Conservation (phyloP, 1,140 invertebrate species). For the Drosophila pallidifrons region DNA sequence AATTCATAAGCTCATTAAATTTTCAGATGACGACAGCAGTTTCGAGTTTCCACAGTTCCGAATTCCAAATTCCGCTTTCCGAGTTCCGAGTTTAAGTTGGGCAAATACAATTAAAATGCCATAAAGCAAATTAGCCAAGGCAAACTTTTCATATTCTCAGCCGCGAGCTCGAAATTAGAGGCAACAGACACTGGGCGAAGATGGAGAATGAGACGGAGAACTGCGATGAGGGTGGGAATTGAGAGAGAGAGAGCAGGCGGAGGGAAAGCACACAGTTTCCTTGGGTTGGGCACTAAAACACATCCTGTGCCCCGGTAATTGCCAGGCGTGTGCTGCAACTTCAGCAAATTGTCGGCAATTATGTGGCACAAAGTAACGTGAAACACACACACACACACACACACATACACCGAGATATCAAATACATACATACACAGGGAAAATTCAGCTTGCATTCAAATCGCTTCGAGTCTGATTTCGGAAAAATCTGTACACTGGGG, state of each 20-base stretch:
- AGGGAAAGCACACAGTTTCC: conserved; percentile 14
- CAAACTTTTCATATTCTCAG: conserved; percentile 79
- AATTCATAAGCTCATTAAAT: conserved; percentile 82
- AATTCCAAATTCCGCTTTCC: conserved; percentile 35
- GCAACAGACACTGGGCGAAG: conserved; percentile 51
- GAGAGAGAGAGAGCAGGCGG: not conserved
- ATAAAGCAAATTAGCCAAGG: conserved; percentile 83
- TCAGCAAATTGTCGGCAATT: conserved; percentile 82
- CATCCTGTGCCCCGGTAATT: conserved; percentile 76
- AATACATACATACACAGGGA: conserved; percentile 12
- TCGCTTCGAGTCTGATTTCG: conserved; percentile 34
- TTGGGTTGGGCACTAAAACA: conserved; percentile 67
- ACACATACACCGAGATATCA: conserved; percentile 16
- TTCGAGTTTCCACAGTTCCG: conserved; percentile 22
- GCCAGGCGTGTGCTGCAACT: conserved; percentile 78
- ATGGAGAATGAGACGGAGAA: not conserved
- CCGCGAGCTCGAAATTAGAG: conserved; percentile 75
- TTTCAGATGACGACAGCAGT: conserved; percentile 69
- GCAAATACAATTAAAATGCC: conserved; percentile 83
- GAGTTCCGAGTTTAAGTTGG: conserved; percentile 40
- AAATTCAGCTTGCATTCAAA: conserved; percentile 43
- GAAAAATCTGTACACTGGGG: conserved; percentile 56
- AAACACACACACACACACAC: conserved; percentile 40
- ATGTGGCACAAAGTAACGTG: conserved; percentile 75
- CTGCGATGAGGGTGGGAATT: not conserved